phyloP scores from a whole-genome alignment of 2,797 vertebrate species.

The Sebastolobus alascanus region DNA sequence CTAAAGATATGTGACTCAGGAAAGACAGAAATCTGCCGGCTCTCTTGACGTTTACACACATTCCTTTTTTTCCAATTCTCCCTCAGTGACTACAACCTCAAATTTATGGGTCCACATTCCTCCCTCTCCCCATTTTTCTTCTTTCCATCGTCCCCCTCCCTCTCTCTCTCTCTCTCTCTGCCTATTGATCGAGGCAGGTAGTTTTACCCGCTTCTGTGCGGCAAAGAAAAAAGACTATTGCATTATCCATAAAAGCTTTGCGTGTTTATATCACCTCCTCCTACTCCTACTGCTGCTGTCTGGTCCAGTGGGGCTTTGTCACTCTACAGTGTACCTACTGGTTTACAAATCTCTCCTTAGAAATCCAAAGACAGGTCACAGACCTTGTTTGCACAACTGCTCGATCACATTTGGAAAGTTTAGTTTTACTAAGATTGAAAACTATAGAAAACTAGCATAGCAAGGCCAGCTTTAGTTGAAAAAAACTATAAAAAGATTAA shows the following conservation, averaged over 20 bases:
- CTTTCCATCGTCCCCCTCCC: conserved; percentile 24
- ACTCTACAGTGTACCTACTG: background rate
- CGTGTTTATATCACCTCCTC: conserved; percentile 34
- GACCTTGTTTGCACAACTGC: conserved; percentile 12
- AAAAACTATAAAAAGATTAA: background rate
- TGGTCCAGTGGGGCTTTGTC: conserved; percentile 22
- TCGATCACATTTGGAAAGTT: background rate
- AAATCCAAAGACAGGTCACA: conserved; percentile 8
- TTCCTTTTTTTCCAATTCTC: conserved; percentile 39
- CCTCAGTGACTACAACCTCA: conserved; percentile 50
- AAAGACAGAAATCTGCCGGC: conserved; percentile 46
- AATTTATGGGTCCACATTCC: conserved; percentile 65
- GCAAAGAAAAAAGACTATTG: conserved; percentile 55
- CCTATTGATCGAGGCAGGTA: conserved; percentile 56
- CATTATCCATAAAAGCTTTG: conserved; percentile 59
- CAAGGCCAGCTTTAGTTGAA: background rate
- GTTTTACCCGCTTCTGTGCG: conserved; percentile 42
- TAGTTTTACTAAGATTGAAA: background rate
- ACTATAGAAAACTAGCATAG: background rate
- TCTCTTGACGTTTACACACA: conserved; percentile 30
- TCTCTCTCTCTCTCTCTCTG: background rate
- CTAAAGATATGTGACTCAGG: conserved; percentile 35
- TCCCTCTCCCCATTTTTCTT: conserved; percentile 35
- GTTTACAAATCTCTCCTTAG: conserved; percentile 3
- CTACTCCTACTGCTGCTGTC: background rate